These are phyloP conservation scores for Macrosoma leucophasiata DNA, from an alignment of 2,888 invertebrate species.

Conservation along the genomic window DNA sequence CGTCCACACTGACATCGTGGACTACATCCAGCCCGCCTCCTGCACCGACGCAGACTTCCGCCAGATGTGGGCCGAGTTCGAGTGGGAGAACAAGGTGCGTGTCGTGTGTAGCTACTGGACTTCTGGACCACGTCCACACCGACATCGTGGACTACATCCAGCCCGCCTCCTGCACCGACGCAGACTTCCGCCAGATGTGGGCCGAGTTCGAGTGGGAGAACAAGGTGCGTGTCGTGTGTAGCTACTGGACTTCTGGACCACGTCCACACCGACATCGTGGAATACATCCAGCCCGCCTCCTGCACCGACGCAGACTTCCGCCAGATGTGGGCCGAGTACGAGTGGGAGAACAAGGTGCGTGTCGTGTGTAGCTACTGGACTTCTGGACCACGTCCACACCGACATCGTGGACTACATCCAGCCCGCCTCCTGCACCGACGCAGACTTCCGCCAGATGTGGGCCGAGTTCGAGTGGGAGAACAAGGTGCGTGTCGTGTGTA, in stretches of 20 bases:
- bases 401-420: conserved; percentile 99
- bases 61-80: conserved; percentile 99
- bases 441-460: conserved; percentile 99
- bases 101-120: no score
- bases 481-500: conserved; percentile 79
- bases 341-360: conserved; percentile 98
- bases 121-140: conserved; percentile 97
- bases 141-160: conserved; percentile 99
- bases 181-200: conserved; percentile 99
- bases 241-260: not conserved
- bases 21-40: conserved; percentile 96
- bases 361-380: no score
- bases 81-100: conserved; percentile 98
- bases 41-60: conserved; percentile 98
- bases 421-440: conserved; percentile 94
- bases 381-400: conserved; percentile 97
- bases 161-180: conserved; percentile 94
- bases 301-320: conserved; percentile 98
- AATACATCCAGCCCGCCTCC: conserved; percentile 96
- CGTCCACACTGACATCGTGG: conserved; percentile 83
- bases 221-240: conserved; percentile 79
- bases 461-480: conserved; percentile 99
- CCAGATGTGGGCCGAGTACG: conserved; percentile 99
- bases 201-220: conserved; percentile 99
- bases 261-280: conserved; percentile 83